Conservation (phyloP, 2,113 vertebrate species). For the Octodon degus region DNA sequence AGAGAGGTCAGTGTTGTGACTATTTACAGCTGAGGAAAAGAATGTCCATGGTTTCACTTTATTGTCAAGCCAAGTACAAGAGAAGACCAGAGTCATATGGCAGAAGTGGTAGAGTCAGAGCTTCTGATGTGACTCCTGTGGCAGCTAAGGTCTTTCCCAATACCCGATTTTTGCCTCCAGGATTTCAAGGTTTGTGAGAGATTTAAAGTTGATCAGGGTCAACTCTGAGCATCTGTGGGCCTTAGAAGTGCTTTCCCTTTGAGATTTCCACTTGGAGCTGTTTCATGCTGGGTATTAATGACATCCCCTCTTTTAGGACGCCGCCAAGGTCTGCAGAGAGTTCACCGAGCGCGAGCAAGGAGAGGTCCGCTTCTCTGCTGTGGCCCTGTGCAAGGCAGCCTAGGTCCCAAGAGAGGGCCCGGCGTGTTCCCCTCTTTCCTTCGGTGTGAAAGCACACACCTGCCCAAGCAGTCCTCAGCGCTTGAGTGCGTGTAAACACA, state of each 20-base stretch:
- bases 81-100: not conserved
- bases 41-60: not conserved
- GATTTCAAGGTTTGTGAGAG: not conserved
- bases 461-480: constrained; percentile 78
- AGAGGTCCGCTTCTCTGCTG: constrained; percentile 96
- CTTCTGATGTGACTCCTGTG: not conserved
- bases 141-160: not conserved
- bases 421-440: not conserved
- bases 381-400: constrained; percentile 93
- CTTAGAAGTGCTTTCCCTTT: not conserved
- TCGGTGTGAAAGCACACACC: constrained; percentile 69
- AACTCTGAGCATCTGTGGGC: not conserved
- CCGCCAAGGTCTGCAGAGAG: constrained; percentile 93
- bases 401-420: constrained; percentile 56
- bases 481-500: constrained; percentile 82
- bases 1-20: not conserved
- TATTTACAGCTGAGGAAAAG: not conserved
- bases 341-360: constrained; percentile 95
- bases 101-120: not conserved
- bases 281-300: not conserved
- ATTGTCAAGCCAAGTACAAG: not conserved
- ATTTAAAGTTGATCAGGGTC: not conserved
- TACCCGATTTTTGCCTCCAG: not conserved
- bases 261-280: not conserved
- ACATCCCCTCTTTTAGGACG: constrained; percentile 87